Conservation (phyloP, 2,113 vertebrate species). For the Tylochromis polylepis region DNA sequence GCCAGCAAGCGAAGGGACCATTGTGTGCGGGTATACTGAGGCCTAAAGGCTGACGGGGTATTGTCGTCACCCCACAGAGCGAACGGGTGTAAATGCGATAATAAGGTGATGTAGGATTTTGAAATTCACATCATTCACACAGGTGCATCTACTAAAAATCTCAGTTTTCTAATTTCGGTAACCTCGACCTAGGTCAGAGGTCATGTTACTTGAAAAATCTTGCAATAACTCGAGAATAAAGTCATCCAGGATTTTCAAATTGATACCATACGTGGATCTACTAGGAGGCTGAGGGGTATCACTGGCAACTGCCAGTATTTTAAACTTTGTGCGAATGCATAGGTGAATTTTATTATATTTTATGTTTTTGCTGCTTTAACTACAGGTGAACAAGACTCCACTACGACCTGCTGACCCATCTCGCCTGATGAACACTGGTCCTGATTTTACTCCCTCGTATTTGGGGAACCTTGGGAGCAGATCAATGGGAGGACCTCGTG, state of each 20-base stretch:
- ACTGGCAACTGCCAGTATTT: neutral
- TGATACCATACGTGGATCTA: neutral
- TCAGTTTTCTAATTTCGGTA: neutral
- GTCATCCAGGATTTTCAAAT: neutral
- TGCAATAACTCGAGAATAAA: neutral
- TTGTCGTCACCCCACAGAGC: neutral
- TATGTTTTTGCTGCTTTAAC: neutral
- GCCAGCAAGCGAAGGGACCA: no score
- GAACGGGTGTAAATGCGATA: accelerated
- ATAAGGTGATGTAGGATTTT: neutral
- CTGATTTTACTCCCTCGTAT: constrained; percentile 94
- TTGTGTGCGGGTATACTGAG: no score
- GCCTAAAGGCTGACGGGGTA: neutral
- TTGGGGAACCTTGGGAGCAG: constrained; percentile 86
- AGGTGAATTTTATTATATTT: neutral
- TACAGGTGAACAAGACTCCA: constrained; percentile 89
- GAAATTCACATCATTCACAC: neutral
- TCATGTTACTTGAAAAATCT: neutral
- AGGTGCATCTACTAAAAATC: neutral
- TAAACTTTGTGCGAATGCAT: neutral
- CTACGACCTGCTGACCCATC: constrained; percentile 81
- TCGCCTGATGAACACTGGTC: constrained; percentile 84
- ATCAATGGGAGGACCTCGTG: constrained; percentile 78
- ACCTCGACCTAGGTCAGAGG: neutral
- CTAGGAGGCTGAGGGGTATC: neutral